Base-by-base conservation (phyloP, 2,888 invertebrate genomes). In the Lasioglossum zephyrum region DNA sequence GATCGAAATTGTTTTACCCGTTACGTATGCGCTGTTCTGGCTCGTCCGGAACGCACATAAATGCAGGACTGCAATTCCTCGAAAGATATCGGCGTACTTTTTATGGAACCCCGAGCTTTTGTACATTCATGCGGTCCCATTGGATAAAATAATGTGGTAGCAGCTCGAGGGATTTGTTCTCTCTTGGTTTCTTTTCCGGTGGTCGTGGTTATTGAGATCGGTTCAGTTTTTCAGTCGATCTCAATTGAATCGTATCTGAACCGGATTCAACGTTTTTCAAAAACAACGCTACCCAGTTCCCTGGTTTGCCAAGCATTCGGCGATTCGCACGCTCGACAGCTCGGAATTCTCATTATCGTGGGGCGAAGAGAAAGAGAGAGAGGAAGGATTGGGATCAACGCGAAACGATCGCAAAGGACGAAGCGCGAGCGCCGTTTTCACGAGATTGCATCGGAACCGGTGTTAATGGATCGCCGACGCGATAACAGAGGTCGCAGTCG, bases 401-500 rank as follows among this genome's bases (percentile, higher is more conserved):
- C 31, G 63, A 26, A 66, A 66, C 36, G 44, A 8, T 31, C 18
- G 47, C 73, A 75, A 85, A 78, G 60, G 66, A n/a, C 66, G 69
- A 70, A 70, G 13, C 77, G 77, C 69, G 26, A 60, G 47, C 73
- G 70, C n/a, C 47, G 76, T 80, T 75, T 70, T 63, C 83, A 75
- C 60, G 79, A 83, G 79, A 83, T 87, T 77, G 82, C 72, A 78
- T 81, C 78, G 73, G 53, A 47, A 26, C 36, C 60, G 74, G 73
- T 73, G 81, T 83, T 83, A 83, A 83, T 83, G 83, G 81, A 75
- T 81, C 83, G 77, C 41, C 69, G 60, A n/a, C 63, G 76, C 49
- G 76, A 77, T 81, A 83, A 81, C 81, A 72, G 73, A 44, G 63
- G 4, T 18, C 22, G 16, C 53, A 47, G 73, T 77, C 73, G 83